Base-by-base conservation (phyloP, 1,140 invertebrate species). In the Araneus ventricosus region DNA sequence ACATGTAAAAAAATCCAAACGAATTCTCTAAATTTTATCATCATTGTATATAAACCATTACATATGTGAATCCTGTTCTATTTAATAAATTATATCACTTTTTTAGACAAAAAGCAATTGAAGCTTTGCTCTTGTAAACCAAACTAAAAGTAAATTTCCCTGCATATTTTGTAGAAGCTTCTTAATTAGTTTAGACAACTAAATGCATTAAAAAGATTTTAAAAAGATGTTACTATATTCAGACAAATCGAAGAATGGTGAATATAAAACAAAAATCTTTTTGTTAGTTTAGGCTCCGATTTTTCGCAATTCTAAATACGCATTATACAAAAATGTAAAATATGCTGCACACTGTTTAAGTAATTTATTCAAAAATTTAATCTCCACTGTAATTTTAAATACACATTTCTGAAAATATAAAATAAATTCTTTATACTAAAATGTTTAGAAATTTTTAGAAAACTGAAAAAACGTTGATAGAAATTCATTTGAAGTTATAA, bases 61-160 rank as follows among this genome's bases (percentile, higher is more conserved):
- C 30, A 37, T 63, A 63, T 34, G 6, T 37, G 34, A 37, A 34
- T 75, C 70, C 70, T 37, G 30, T 75, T 75, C 70, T 75, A 75
- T 34, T 75, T 37, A 75, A 75, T 75, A 37, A 75, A 75, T 75
- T 75, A 75, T 75, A 75, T 75, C 70, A 75, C 70, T 75, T 75
- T 70, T 52, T 67, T 67, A n/a, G 63, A 67, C 27, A 8, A 67
- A 67, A 67, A 67, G 27, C 14, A 30, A 75, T 34, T 75, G 70
- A 75, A 75, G 70, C 70, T 20, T 67, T 67, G 27, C 63, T 67
- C 14, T 30, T 75, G 30, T 75, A 34, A 75, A 75, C 34, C 30
- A 34, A 75, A 75, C 34, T 75, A 4, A 75, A 34, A 34, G 34
- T 75, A 75, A 34, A 75, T 37, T 75, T 34, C 30, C 70, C 6